Evolutionary conservation across 2,113 vertebrate genomes (phyloP).

Genomic region (Dipodomys spectabilis): DNA sequence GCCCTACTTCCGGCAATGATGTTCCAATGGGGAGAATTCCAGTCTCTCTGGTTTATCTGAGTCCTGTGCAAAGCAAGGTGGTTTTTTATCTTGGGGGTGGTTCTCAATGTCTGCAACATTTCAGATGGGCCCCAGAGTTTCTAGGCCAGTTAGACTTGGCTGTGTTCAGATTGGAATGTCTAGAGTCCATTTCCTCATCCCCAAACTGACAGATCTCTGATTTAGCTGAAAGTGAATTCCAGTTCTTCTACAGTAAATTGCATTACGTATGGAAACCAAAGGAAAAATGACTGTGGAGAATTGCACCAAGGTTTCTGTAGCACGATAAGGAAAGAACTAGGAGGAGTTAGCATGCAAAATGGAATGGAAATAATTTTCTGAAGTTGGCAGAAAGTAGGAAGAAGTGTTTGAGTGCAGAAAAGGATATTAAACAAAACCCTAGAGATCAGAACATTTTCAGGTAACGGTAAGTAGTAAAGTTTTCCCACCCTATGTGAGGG

Average conservation of each 20-base stretch:
- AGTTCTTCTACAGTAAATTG: neutral
- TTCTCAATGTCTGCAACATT: neutral
- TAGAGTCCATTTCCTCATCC: neutral
- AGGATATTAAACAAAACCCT: neutral
- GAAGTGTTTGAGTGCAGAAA: neutral
- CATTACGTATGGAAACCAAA: neutral
- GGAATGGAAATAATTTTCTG: neutral
- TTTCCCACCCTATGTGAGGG: no score
- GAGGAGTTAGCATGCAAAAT: neutral
- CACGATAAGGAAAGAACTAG: neutral
- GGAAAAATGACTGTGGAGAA: neutral
- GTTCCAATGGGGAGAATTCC: neutral
- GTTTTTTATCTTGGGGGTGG: neutral
- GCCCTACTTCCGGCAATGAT: neutral
- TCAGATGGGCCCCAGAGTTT: neutral
- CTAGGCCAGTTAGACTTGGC: neutral
- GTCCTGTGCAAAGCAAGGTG: neutral
- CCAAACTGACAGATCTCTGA: neutral
- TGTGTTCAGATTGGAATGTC: neutral
- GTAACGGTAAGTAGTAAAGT: no score
- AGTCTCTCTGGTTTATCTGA: neutral
- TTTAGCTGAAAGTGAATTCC: neutral
- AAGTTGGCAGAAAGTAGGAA: neutral
- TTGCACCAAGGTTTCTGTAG: neutral
- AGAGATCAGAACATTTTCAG: neutral